Evolutionary conservation across 2,113 vertebrate species (phyloP).

Genomic region (Muscicapa adusta): DNA sequence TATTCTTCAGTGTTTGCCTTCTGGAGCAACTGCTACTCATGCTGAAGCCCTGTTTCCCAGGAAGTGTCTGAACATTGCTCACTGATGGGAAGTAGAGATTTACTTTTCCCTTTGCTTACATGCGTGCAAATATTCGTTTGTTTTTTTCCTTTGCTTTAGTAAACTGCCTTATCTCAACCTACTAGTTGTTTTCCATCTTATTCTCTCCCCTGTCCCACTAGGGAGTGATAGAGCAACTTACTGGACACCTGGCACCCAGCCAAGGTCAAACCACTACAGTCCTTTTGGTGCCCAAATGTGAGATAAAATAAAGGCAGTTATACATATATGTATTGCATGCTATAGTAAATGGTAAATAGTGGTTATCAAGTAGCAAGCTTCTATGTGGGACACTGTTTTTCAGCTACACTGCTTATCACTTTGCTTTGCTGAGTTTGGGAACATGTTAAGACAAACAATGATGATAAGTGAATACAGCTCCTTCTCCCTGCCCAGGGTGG

Average conservation of each 20-base stretch:
- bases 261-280: neutral
- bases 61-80: neutral
- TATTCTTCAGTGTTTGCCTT: neutral
- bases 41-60: neutral
- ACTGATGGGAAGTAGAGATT: neutral
- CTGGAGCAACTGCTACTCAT: neutral
- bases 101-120: neutral
- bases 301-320: neutral
- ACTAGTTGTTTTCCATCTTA: neutral
- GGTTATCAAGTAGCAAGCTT: neutral
- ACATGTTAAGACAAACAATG: neutral
- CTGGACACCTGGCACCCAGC: neutral
- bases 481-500: neutral
- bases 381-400: neutral
- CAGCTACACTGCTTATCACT: neutral
- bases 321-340: neutral
- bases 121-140: neutral
- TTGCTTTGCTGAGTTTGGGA: neutral
- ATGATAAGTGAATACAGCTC: neutral
- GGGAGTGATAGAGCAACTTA: neutral
- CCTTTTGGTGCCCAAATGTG: neutral
- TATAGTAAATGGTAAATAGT: neutral
- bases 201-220: neutral
- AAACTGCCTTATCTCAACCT: neutral
- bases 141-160: neutral